Base-by-base conservation (phyloP, 2,113 vertebrate genomes). In the Stercorarius parasiticus region DNA sequence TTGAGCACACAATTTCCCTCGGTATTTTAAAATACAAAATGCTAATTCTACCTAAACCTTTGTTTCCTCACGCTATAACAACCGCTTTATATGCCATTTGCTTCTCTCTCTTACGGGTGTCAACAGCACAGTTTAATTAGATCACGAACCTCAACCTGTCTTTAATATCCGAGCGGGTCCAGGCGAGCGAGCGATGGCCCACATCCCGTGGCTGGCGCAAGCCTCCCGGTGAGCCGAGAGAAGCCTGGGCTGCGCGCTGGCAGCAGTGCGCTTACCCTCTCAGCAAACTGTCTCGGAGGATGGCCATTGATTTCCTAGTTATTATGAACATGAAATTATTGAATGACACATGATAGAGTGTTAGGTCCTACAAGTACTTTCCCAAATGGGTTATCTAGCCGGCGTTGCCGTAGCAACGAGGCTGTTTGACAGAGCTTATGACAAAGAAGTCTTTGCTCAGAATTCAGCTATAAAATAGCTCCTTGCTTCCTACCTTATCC, bases 311-410 rank as follows among this genome's bases (percentile, higher is more conserved):
- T 99, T 99, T 99, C 97, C 97, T 98, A 98, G 98, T 99, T 99
- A 99, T 98, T 98, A 99, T 98, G 98, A 99, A 99, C 98, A 99
- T 94, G 96, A 98, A 98, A 99, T 99, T 99, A 99, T 99, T 98
- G 98, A 99, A 98, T 98, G 98, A 98, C 98, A 98, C 98, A 98
- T 98, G 98, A 99, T 99, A 98, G 98, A 98, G 98, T 98, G 98
- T 98, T 98, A 97, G 98, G 98, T 97, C 97, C 98, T 97, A 97
- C 97, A 97, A 98, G 98, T 98, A 98, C 98, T 98, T 98, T 98
- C 98, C 97, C 98, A 98, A 96, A 98, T 97, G 98, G 98, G 98
- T 97, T 98, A 98, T 97, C 98, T 97, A 97, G 98, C 97, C 15
- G 40, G 58, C 8, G 98, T 99, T 98, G 97, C 98, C 97, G 45